Base-by-base conservation (phyloP, 2,113 vertebrate genomes). In the Hypomesus transpacificus region DNA sequence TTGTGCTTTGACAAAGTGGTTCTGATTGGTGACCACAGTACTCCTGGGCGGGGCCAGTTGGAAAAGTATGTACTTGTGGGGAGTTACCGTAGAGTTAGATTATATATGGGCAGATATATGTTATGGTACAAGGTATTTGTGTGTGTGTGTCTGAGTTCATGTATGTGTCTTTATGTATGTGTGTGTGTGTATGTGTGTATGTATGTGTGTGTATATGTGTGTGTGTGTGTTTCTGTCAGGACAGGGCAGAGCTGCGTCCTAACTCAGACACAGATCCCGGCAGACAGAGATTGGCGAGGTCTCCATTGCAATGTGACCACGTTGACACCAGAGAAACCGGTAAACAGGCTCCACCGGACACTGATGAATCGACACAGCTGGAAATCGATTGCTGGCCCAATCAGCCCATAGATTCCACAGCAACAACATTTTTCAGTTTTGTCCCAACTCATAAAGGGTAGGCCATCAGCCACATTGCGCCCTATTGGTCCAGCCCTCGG, bases 1-100 rank as follows among this genome's bases (percentile, higher is more conserved):
- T 88, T 90, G 88, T 89, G 86, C 86, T 79, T 83, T 87, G 87
- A 89, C 89, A 90, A 89, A 90, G 84, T 87, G 85, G 80, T 86
- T 88, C 80, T 89, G 89, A 90, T 87, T 84, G 87, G 87, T 84
- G 87, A 90, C 87, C 84, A 75, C 78, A 76, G 77, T 73, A 80
- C 74, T 84, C 80, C 75, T 60, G 71, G 70, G 70, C 72, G 71
- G 73, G 77, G 73, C 75, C 75, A 74, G 75, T 79, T 85, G 61
- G 75, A 63, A 79, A 79, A 79, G 70, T 67, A 14, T 74, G 66
- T 57, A 67, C 74, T 51, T 74, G 79, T 76, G 61, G 39, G 51
- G 26, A 24, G 22, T 53, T 77, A 69, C 79, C 59, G 68, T 69
- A 17, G 74, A 71, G 70, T 65, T 56, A 78, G 73, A 65, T 66